A percentile compares a stretch with the other conserved stretches of the same genome.
phyloP scores from a whole-genome alignment of 2,113 vertebrate species.

The Thalassoma bifasciatum region DNA sequence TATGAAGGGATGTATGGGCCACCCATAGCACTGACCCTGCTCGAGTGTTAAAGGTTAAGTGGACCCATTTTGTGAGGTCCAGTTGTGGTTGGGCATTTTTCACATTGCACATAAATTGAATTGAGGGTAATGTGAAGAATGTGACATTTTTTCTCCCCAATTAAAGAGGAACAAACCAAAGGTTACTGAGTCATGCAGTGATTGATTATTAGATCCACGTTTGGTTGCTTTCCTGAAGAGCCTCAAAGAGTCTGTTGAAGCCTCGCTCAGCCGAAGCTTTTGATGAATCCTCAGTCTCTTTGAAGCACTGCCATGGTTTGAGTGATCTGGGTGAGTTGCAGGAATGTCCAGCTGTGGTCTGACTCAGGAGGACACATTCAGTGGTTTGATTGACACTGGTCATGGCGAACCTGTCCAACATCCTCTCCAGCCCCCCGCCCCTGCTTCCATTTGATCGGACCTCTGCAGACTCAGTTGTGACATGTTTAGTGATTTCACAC shows the following conservation, averaged over 20 bases:
- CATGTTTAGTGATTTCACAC: constrained; percentile 77
- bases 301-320: constrained; percentile 16
- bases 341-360: constrained; percentile 62
- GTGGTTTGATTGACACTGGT: constrained; percentile 62
- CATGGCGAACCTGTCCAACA: constrained; percentile 51
- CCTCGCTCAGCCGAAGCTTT: constrained; percentile 11
- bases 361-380: constrained; percentile 44
- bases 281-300: constrained; percentile 59
- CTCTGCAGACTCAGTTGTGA: constrained; percentile 56
- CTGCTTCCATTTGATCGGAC: constrained; percentile 51
- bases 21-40: constrained; percentile 64
- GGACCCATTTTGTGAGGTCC: constrained; percentile 47
- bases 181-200: constrained; percentile 55
- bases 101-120: neutral
- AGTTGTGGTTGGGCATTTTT: constrained; percentile 15
- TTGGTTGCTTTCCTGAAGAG: constrained; percentile 22
- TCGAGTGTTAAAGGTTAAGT: constrained; percentile 77
- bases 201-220: constrained; percentile 52
- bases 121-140: constrained; percentile 32
- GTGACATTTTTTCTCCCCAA: constrained; percentile 45
- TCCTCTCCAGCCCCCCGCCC: constrained; percentile 37
- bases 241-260: constrained; percentile 38
- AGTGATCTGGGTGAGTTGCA: constrained; percentile 37
- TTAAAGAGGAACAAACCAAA: constrained; percentile 56
- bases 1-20: constrained; percentile 42